Evolutionary conservation across 2,113 vertebrate species (phyloP).

Genomic region (Malurus melanocephalus): DNA sequence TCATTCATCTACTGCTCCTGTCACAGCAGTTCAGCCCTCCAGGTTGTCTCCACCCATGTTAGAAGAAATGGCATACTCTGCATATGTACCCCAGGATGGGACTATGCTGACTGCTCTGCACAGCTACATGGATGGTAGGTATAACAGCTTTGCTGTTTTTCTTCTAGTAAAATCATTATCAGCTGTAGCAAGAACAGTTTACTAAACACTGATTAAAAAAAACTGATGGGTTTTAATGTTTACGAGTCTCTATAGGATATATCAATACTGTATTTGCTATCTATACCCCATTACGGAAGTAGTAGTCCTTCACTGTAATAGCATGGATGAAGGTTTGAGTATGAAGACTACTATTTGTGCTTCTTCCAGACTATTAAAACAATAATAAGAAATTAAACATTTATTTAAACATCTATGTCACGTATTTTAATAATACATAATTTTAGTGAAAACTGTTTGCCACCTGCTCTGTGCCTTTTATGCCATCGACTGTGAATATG

Average conservation of each 20-base stretch:
- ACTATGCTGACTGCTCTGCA: constrained; percentile 88
- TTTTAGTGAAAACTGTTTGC: background rate
- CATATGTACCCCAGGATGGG: constrained; percentile 84
- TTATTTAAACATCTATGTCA: background rate
- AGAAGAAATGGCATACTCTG: constrained; percentile 88
- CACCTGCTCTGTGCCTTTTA: background rate
- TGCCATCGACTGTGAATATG: background rate
- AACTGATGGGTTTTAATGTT: background rate
- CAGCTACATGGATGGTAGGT: constrained; percentile 91
- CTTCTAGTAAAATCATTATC: background rate
- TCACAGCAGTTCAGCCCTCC: constrained; percentile 80
- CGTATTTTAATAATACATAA: background rate
- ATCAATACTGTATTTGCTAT: background rate
- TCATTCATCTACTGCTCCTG: constrained; percentile 79
- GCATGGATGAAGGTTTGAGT: background rate
- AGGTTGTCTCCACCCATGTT: constrained; percentile 85
- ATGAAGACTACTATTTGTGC: background rate
- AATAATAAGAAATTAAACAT: background rate
- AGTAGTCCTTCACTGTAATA: background rate
- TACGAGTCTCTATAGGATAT: background rate
- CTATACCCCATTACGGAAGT: background rate
- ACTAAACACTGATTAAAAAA: background rate
- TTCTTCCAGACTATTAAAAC: background rate
- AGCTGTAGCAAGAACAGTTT: background rate
- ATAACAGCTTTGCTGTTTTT: background rate